Evolutionary conservation across 1,140 invertebrate genomes (phyloP), one percentile per base, ranked within the genome.

Genomic region (Phenacoccus solenopsis): DNA sequence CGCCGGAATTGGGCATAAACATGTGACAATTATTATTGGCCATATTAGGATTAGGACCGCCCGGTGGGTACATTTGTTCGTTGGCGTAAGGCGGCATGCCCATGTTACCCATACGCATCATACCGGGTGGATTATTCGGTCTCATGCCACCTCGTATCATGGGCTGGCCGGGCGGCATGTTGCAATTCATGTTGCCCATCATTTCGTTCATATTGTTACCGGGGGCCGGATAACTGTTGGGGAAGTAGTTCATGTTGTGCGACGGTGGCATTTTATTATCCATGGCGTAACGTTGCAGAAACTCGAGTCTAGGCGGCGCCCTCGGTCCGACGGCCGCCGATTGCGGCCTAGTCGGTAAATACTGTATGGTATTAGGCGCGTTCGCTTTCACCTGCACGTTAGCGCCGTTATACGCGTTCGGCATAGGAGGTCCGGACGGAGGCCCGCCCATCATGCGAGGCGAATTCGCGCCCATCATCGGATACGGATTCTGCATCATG

Each of bases 281-380:
- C 77, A 90, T 81, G 10, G 91, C 87, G 75, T 91, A 94, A 68
- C 92, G 84, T 75, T 93, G 93, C 71, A 97, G 82, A 79, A 96
- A 96, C 72, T 97, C 94, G 67, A 97, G 81, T 77, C 91, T 94
- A 5, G 93, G 93, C 0, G 91, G 90, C n/a, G 88, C 88, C 68
- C 90, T 82, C 9, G 86, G 83, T 68, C 83, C 82, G 73, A 82
- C 79, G 49, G 86, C 81, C 32, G 82, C 80, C 32, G 82, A 81
- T 75, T 91, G 91, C 12, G 91, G 88, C 80, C 92, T 84, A 35
- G 93, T 92, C 25, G 95, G 95, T 77, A 98, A 86, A 83, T 98
- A 98, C 81, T 98, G 95, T 76, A 98, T 98, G 13, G 95, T 98
- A 79, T 98, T 98, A 0, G 95, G 95, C 1, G 94, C 94, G 80